A percentile compares a stretch with the other conserved stretches of the same genome.
These are phyloP conservation scores for Paracyclopina nana DNA, from an alignment of 1,140 invertebrate species.

Conservation along the genomic window DNA sequence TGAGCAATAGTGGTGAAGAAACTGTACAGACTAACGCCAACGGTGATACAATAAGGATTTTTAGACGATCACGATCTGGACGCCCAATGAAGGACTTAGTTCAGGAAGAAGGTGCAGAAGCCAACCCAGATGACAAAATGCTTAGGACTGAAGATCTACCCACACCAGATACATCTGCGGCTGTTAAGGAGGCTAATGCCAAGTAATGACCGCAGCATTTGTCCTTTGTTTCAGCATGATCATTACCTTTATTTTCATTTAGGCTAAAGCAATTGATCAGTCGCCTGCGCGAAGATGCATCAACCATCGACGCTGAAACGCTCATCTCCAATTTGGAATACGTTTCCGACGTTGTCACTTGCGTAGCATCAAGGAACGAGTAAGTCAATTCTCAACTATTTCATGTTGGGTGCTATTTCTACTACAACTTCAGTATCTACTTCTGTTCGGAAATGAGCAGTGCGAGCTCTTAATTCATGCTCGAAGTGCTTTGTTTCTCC, in stretches of 20 bases:
- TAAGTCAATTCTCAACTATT: too few species aligned
- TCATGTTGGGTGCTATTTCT: too few species aligned
- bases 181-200: background rate
- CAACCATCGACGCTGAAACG: background rate
- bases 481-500: too few species aligned
- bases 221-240: background rate
- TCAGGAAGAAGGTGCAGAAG: background rate
- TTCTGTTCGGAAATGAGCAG: too few species aligned
- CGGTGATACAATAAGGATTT: background rate
- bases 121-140: background rate
- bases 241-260: background rate
- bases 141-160: background rate
- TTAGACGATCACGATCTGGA: background rate
- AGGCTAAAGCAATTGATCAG: background rate
- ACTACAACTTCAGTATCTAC: too few species aligned
- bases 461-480: too few species aligned
- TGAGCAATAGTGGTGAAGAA: too few species aligned
- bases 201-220: background rate
- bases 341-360: background rate
- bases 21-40: too few species aligned
- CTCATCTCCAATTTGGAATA: background rate
- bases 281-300: background rate
- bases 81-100: background rate
- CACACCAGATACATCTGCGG: background rate
- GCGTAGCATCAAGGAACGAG: background rate